These are phyloP conservation scores for Drosophila basisetae DNA, from an alignment of 2,888 invertebrate species.

Conservation along the genomic window DNA sequence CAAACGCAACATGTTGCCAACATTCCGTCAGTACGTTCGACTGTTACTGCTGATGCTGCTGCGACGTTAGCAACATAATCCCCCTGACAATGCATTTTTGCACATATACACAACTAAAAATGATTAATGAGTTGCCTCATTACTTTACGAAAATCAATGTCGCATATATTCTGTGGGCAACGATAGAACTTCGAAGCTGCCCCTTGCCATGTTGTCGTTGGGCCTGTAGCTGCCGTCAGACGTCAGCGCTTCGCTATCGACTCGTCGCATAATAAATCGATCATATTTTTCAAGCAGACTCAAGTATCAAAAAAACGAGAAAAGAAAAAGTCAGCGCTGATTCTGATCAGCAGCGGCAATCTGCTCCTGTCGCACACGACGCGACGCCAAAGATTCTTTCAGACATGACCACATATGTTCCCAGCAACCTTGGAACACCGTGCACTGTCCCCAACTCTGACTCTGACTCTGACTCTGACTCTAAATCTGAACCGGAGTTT, in stretches of 20 bases:
- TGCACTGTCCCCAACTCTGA: slow-evolving; percentile 5
- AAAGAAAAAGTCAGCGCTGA: slow-evolving; percentile 52
- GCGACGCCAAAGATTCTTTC: slow-evolving; percentile 26
- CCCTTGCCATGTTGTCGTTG: slow-evolving; percentile 40
- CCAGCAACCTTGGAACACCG: slow-evolving; percentile 43
- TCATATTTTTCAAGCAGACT: slow-evolving; percentile 73
- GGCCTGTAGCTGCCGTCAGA: slow-evolving; percentile 25
- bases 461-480: slow-evolving; percentile 17
- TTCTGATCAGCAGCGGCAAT: slow-evolving; percentile 57
- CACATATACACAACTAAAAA: slow-evolving; percentile 61
- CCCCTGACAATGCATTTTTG: slow-evolving; percentile 65
- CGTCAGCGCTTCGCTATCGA: slow-evolving; percentile 24
- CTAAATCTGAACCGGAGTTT: slow-evolving; percentile 34
- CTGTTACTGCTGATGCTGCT: slow-evolving; percentile 28
- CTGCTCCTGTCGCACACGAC: slow-evolving; percentile 68
- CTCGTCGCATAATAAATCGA: slow-evolving; percentile 80
- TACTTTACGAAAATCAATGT: slow-evolving; percentile 82
- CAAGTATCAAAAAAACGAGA: slow-evolving; percentile 56
- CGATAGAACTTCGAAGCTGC: slow-evolving; percentile 29
- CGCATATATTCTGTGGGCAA: slow-evolving; percentile 68
- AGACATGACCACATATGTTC: slow-evolving; percentile 29
- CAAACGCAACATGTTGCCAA: slow-evolving; percentile 74
- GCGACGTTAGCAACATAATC: slow-evolving; percentile 68
- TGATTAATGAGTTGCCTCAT: slow-evolving; percentile 85
- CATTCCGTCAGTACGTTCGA: slow-evolving; percentile 66